Conservation (phyloP, 2,888 invertebrate genomes). For the Megalurothrips usitatus region DNA sequence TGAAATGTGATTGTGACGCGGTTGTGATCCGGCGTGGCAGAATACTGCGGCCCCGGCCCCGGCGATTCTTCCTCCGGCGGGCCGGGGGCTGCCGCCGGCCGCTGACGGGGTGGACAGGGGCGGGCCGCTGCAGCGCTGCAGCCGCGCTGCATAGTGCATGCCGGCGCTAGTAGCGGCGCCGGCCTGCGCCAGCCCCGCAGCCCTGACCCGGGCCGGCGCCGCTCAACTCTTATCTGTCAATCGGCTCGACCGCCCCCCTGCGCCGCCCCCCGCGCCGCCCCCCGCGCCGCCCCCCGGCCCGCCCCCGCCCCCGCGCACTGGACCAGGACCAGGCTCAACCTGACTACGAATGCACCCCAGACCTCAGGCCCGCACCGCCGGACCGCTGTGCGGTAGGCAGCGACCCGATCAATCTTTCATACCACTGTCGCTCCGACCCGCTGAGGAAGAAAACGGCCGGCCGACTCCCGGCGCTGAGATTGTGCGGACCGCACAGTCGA, state of each 20-base stretch:
- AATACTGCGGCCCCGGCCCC: not conserved
- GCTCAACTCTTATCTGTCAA: slow-evolving; percentile 41
- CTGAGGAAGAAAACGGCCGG: too few species aligned
- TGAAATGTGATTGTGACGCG: too few species aligned
- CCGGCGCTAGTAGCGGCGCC: not conserved
- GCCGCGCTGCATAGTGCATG: not conserved
- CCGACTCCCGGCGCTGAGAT: too few species aligned
- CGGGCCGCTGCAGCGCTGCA: not conserved
- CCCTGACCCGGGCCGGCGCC: slow-evolving; percentile 32
- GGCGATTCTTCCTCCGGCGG: too few species aligned
- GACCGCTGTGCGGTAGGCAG: not conserved
- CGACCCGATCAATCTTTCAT: not conserved
- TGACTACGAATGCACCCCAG: slow-evolving; percentile 1
- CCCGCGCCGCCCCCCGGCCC: slow-evolving; percentile 32
- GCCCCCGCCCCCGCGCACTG: not conserved
- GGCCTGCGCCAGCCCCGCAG: not conserved
- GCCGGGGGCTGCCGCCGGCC: not conserved
- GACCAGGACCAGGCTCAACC: not conserved
- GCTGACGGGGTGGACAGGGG: too few species aligned
- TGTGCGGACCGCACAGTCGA: too few species aligned
- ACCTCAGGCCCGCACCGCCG: not conserved
- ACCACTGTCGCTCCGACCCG: too few species aligned
- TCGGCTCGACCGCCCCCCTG: slow-evolving; percentile 36
- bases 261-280: slow-evolving; percentile 34
- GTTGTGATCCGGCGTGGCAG: too few species aligned